Evolutionary conservation across 2,888 invertebrate species (phyloP).

Genomic region (Chromoteleia sp.): DNA sequence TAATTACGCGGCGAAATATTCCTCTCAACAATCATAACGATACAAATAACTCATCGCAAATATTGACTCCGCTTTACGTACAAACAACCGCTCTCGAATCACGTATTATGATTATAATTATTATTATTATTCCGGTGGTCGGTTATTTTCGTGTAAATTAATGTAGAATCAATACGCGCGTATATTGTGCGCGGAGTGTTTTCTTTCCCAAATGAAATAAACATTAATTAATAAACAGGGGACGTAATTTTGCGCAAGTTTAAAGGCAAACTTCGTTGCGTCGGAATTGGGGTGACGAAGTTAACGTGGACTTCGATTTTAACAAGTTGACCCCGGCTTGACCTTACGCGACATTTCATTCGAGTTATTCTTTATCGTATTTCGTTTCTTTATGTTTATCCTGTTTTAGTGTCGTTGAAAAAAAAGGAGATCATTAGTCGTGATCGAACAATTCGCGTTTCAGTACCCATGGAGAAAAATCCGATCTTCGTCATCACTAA

Average conservation of each 20-base stretch:
- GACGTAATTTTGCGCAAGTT: constrained; percentile 21
- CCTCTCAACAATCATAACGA: constrained; percentile 63
- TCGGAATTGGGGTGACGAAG: background rate
- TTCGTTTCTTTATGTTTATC: too few relatives aligned
- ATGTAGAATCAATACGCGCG: constrained; percentile 55
- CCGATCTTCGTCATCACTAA: too few relatives aligned
- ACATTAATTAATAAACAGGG: constrained; percentile 40
- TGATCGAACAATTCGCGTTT: too few relatives aligned
- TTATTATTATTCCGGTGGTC: constrained; percentile 35
- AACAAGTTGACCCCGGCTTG: too few relatives aligned
- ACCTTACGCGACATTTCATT: too few relatives aligned
- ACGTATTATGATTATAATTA: constrained; percentile 50
- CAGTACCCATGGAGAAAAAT: too few relatives aligned
- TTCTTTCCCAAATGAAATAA: constrained; percentile 48
- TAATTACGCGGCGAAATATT: constrained; percentile 67
- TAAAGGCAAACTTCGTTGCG: constrained; percentile 4
- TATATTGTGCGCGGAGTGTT: constrained; percentile 40
- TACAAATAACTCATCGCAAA: constrained; percentile 67
- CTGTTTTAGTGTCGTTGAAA: too few relatives aligned
- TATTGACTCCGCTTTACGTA: constrained; percentile 55
- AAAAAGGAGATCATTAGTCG: too few relatives aligned
- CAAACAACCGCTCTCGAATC: constrained; percentile 47
- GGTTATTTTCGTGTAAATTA: constrained; percentile 64
- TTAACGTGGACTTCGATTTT: background rate
- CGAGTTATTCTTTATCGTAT: too few relatives aligned